Evolutionary conservation across 2,113 vertebrate genomes (phyloP), one percentile per base, ranked within the genome.

Genomic region (Sylvilagus bachmani): DNA sequence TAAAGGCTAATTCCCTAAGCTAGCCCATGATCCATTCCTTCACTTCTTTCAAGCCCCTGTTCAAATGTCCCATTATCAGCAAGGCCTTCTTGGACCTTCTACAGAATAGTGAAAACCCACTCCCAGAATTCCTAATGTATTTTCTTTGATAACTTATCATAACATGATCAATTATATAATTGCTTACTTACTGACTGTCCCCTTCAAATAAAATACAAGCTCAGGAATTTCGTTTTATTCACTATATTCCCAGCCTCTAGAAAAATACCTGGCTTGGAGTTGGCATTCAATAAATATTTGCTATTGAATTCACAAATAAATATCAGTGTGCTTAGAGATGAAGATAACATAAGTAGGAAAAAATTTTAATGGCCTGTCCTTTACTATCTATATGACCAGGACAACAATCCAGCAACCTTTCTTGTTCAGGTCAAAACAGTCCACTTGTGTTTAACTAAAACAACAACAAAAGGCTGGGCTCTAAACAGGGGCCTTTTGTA

Each of bases 231-330:
- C 81, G 14, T 80, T 93, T 91, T 53, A 53, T 77, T 85, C 64
- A 58, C 31, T 84, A 9, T 44, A 75, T 70, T 53, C 24, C 73
- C 2, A 85, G 22, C 14, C 85, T 21, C n/a, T 64, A 80, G 62
- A 80, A 92, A 64, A 93, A 33, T 19, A 78, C 38, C 24, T 64
- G 86, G 86, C 55, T 89, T 36, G 78, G 19, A 92, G 83, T 3
- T 33, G 33, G 55, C 25, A 77, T 8, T 86, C 27, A 86, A 85
- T 83, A 66, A 89, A 79, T 74, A 91, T 29, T 38, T 77, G 17
- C 67, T 90, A 84, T 6, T 83, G 64, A 94, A 70, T 89, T 70
- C 92, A 96, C 67, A 95, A 93, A 74, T 27, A 91, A 53, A 25
- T 84, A 85, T 51, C 67, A 85, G 62, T 58, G 33, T 21, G 64